phyloP scores from a whole-genome alignment of 2,113 vertebrate genomes.

The Oncorhynchus clarkii region DNA sequence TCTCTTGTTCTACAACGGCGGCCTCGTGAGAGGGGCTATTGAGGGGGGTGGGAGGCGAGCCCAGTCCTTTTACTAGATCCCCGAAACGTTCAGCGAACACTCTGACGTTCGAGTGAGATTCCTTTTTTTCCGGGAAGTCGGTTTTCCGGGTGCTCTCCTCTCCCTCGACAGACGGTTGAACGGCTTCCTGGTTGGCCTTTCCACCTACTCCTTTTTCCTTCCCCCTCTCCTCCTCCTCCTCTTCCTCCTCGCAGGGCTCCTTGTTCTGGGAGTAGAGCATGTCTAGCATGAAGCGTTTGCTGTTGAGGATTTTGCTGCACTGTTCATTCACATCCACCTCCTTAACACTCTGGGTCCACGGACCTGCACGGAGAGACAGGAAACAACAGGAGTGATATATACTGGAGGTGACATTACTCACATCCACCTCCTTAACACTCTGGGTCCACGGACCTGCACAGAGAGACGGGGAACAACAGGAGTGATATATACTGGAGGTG shows the following conservation, averaged over 20 bases:
- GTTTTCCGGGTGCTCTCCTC: slow-evolving; percentile 47
- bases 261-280: slow-evolving; percentile 95
- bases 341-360: slow-evolving; percentile 73
- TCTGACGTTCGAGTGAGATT: slow-evolving; percentile 80
- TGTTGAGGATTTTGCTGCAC: slow-evolving; percentile 88
- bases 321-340: slow-evolving; percentile 85
- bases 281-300: slow-evolving; percentile 94
- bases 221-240: slow-evolving; percentile 73
- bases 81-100: slow-evolving; percentile 89
- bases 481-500: too few relatives aligned
- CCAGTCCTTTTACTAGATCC: slow-evolving; percentile 78
- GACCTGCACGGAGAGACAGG: slow-evolving; percentile 66
- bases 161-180: slow-evolving; percentile 67
- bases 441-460: too few relatives aligned
- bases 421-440: too few relatives aligned
- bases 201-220: slow-evolving; percentile 58
- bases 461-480: too few relatives aligned
- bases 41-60: slow-evolving; percentile 30
- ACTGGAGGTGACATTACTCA: too few relatives aligned
- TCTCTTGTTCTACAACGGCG: slow-evolving; percentile 12
- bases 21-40: slow-evolving; percentile 62
- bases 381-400: neutral
- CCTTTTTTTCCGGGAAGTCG: slow-evolving; percentile 62
- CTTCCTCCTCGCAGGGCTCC: slow-evolving; percentile 77
- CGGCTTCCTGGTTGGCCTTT: slow-evolving; percentile 67